Evolutionary conservation across 2,888 invertebrate genomes (phyloP).

Genomic region (Eledone cirrhosa): DNA sequence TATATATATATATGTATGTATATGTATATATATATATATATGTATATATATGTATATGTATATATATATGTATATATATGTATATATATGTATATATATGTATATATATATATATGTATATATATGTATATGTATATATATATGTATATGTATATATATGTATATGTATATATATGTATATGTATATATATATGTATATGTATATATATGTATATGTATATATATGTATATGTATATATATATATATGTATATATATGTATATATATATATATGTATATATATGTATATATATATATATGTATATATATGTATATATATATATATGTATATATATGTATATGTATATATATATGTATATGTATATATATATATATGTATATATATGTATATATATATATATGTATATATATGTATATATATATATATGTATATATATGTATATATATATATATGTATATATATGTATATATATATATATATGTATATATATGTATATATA

Average conservation of each 20-base stretch:
- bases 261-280: not conserved
- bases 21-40: not conserved
- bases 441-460: not conserved
- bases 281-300: not conserved
- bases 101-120: not conserved
- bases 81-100: not conserved
- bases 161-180: not conserved
- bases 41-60: not conserved
- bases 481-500: not conserved
- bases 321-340: not conserved
- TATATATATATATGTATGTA: not conserved
- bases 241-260: not conserved
- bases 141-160: not conserved
- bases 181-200: not conserved
- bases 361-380: not conserved
- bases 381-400: constrained; percentile 2
- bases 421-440: not conserved
- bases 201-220: not conserved
- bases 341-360: not conserved
- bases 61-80: not conserved
- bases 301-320: not conserved
- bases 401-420: not conserved
- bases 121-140: not conserved
- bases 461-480: not conserved
- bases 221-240: not conserved